These are phyloP conservation scores for Monarcha castaneiventris DNA, from an alignment of 2,113 vertebrate genomes.

Conservation along the genomic window DNA sequence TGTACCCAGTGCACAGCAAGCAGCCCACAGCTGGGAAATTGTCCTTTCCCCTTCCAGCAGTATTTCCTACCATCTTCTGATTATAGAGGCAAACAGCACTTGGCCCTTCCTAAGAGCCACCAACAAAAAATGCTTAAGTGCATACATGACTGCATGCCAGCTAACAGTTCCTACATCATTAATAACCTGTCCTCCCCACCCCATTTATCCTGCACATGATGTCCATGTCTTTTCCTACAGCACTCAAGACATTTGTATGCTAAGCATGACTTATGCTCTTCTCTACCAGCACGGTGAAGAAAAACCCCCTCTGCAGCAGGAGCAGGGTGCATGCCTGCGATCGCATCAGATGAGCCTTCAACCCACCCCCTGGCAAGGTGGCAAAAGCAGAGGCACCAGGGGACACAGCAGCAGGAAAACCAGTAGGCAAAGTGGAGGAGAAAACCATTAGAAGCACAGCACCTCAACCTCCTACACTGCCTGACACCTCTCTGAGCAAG, in stretches of 20 bases:
- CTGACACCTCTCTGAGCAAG: not conserved
- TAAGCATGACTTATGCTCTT: not conserved
- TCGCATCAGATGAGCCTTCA: not conserved
- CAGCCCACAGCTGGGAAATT: not conserved
- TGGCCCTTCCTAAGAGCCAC: not conserved
- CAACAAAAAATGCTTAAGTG: not conserved
- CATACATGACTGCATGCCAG: not conserved
- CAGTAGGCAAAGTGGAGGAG: not conserved
- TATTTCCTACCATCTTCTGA: not conserved
- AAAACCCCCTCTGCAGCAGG: not conserved
- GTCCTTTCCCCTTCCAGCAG: not conserved
- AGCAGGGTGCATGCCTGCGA: fast-evolving
- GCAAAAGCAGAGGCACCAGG: not conserved
- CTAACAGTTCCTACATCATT: not conserved
- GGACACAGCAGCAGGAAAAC: not conserved
- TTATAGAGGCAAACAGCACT: not conserved
- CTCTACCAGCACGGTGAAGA: not conserved
- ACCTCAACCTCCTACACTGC: not conserved
- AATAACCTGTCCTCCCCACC: not conserved
- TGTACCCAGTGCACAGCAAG: fast-evolving
- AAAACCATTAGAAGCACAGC: not conserved
- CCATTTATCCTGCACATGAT: not conserved
- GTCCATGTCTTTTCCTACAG: not conserved
- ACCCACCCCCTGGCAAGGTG: fast-evolving
- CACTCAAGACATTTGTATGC: not conserved